phyloP scores from a whole-genome alignment of 2,888 invertebrate genomes.

The Azorinus chamasolen region DNA sequence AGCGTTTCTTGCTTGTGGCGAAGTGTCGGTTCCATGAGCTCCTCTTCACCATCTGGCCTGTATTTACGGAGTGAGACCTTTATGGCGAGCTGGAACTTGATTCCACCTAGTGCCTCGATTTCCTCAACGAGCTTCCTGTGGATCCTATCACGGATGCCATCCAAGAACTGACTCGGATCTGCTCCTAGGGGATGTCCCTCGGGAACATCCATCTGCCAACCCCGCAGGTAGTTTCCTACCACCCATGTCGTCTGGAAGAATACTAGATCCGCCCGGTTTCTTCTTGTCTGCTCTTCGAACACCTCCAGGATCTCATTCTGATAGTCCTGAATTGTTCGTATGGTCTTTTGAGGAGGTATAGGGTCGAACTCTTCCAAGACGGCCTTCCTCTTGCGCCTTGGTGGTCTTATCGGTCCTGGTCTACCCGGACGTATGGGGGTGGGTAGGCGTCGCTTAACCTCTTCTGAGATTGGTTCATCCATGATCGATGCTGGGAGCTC shows the following conservation, averaged over 20 bases:
- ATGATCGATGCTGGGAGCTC: no score
- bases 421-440: no score
- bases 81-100: neutral
- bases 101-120: no score
- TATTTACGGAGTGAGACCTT: slow-evolving; percentile 14
- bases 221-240: neutral
- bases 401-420: no score
- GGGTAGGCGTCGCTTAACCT: no score
- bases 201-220: slow-evolving; percentile 5
- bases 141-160: no score
- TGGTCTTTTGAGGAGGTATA: neutral
- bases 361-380: slow-evolving; percentile 5
- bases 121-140: slow-evolving; percentile 10
- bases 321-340: slow-evolving; percentile 5
- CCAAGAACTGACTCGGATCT: neutral
- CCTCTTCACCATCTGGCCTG: slow-evolving; percentile 17
- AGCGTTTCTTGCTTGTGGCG: slow-evolving; percentile 18
- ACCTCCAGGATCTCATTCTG: neutral
- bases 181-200: neutral
- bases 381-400: slow-evolving; percentile 7
- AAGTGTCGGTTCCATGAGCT: slow-evolving; percentile 7
- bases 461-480: no score
- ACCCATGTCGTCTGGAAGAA: neutral
- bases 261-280: neutral
- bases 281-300: neutral